Conservation (phyloP, 2,113 vertebrate species). For the Naja naja region DNA sequence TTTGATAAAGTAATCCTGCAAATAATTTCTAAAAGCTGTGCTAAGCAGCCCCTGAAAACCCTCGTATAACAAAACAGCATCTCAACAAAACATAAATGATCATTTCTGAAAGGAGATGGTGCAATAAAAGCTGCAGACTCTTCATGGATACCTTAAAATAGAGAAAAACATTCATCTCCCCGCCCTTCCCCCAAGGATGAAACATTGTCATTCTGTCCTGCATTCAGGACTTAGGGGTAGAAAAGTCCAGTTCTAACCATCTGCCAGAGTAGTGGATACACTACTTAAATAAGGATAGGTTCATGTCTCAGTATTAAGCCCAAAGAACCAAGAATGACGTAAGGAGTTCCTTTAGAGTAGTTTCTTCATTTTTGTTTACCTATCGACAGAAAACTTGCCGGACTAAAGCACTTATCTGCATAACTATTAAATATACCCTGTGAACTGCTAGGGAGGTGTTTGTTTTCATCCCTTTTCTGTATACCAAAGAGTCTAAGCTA, state of each 20-base stretch:
- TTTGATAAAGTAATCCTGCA: background rate
- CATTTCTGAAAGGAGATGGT: background rate
- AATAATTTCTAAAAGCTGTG: background rate
- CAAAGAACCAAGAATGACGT: background rate
- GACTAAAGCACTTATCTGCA: background rate
- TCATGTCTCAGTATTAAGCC: background rate
- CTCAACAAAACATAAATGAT: background rate
- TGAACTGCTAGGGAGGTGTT: too few species aligned
- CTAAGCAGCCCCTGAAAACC: slow-evolving; percentile 6
- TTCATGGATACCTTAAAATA: slow-evolving; percentile 5
- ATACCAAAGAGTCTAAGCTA: background rate
- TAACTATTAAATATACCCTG: background rate
- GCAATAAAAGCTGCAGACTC: background rate
- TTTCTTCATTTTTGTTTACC: background rate
- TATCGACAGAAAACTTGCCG: background rate
- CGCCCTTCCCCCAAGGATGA: background rate
- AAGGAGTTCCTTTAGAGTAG: background rate
- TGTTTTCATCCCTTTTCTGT: too few species aligned
- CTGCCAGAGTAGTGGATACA: background rate
- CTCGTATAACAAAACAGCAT: background rate
- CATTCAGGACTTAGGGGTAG: background rate
- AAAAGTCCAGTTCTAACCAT: background rate
- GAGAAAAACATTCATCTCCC: background rate
- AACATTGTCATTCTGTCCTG: background rate
- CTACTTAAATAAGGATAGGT: background rate